A percentile compares a stretch with the other conserved stretches of the same genome.
Conservation (phyloP, 2,888 invertebrate genomes). For the Lycocerus yunnanus region DNA sequence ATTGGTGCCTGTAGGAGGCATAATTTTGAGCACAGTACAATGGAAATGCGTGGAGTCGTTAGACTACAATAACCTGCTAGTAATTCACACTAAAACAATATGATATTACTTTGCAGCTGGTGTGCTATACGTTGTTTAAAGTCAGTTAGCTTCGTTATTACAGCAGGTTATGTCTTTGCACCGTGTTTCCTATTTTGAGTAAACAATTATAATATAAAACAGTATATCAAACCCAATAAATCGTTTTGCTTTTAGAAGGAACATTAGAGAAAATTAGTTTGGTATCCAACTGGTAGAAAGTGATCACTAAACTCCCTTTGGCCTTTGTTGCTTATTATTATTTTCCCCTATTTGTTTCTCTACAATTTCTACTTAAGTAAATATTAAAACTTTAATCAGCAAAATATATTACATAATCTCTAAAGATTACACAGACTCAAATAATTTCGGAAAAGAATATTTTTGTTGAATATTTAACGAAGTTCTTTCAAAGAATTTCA, state of each 20-base stretch:
- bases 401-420: not conserved
- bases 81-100: constrained; percentile 43
- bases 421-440: not conserved
- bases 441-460: not conserved
- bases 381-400: not conserved
- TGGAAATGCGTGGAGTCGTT: constrained; percentile 41
- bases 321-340: not conserved
- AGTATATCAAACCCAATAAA: constrained; percentile 23
- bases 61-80: constrained; percentile 42
- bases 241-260: constrained; percentile 7
- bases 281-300: constrained; percentile 16
- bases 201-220: constrained; percentile 28
- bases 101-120: constrained; percentile 31
- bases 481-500: not conserved
- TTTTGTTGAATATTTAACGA: not conserved
- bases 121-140: constrained; percentile 14
- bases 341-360: not conserved
- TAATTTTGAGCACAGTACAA: constrained; percentile 36
- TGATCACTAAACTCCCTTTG: constrained; percentile 3
- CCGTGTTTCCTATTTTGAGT: constrained; percentile 18
- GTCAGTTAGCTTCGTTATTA: constrained; percentile 18
- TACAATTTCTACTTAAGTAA: not conserved
- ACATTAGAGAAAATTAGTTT: constrained; percentile 15
- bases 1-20: constrained; percentile 34
- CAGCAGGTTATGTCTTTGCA: constrained; percentile 24